Evolutionary conservation across 1,140 invertebrate genomes (phyloP), one percentile per base, ranked within the genome.

Genomic region (Oryctes rhinoceros): DNA sequence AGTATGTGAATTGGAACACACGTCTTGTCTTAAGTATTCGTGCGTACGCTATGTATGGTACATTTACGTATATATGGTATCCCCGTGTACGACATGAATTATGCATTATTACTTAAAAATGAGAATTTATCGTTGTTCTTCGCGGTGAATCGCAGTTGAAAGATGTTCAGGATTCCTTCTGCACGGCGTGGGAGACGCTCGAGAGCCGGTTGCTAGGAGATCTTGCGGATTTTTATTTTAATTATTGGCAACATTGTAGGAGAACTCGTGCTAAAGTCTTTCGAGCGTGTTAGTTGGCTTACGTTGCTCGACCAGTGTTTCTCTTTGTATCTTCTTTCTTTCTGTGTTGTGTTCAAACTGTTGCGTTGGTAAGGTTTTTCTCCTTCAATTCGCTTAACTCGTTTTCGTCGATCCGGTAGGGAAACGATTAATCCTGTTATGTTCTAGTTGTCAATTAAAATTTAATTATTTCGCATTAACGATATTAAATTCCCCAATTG

Each of bases 211-310:
- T 67, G 65, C 65, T 67, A 67, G 65, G 65, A 67, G 65, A 67
- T 67, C 65, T 67, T 35, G 65, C 65, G 65, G 30, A 67, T 67
- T 67, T 67, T 67, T 67, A 67, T 67, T 67, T 67, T 67, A 67
- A 67, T 67, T 67, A 67, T 67, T 67, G 65, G 65, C 65, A 67
- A 67, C 65, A 67, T 24, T 67, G 65, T 67, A 67, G 30, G 65
- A 11, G 65, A 67, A 67, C n/a, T 67, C 65, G 30, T 67, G 65
- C 65, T 67, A 67, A 67, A 67, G 65, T 67, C 65, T 67, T 67
- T 67, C 65, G 65, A 67, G 65, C 65, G 65, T 35, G 18, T 67
- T 67, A 67, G 65, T 67, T 67, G 18, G 65, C 11, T 67, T 24
- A 67, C 65, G 65, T 24, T 67, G 11, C 65, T 67, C 18, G 65